Percentiles rank a stretch among this genome's conserved stretches.
Conservation (phyloP, 2,888 invertebrate genomes). For the Elmis aenea region DNA sequence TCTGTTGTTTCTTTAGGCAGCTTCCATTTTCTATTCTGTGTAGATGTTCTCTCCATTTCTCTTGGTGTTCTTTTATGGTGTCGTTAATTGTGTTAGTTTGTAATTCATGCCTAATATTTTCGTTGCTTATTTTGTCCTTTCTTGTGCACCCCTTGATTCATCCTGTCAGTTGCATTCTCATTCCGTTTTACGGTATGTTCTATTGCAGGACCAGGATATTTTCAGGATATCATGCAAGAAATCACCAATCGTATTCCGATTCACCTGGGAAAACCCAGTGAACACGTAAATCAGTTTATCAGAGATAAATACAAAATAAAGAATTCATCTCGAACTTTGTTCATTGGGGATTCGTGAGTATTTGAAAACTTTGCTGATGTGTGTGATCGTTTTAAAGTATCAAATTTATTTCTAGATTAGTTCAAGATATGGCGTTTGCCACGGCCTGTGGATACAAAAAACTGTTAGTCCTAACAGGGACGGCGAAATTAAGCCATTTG, state of each 20-base stretch:
- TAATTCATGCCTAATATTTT: no score
- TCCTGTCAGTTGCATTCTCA: no score
- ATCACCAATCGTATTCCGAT: slow-evolving; percentile 45
- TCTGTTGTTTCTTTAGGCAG: no score
- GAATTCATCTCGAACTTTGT: slow-evolving; percentile 63
- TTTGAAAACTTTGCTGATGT: background rate
- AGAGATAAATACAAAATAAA: slow-evolving; percentile 54
- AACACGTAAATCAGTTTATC: slow-evolving; percentile 47
- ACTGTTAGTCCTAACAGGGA: slow-evolving; percentile 65
- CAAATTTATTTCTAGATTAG: slow-evolving; percentile 52
- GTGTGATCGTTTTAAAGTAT: background rate
- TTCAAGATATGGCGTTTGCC: slow-evolving; percentile 75
- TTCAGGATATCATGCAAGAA: slow-evolving; percentile 45
- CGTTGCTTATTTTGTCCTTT: no score
- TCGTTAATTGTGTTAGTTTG: no score
- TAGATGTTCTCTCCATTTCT: no score
- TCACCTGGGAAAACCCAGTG: slow-evolving; percentile 51
- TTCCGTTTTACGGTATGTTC: no score
- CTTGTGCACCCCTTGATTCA: no score
- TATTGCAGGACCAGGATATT: slow-evolving; percentile 46
- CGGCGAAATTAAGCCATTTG: slow-evolving; percentile 32
- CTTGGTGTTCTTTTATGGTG: no score
- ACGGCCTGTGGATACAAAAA: slow-evolving; percentile 66
- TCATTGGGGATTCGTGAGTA: slow-evolving; percentile 78
- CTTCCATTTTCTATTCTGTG: no score